A percentile compares a stretch with the other conserved stretches of the same genome.
phyloP scores from a whole-genome alignment of 2,888 invertebrate species.

The Drosophila helvetica region DNA sequence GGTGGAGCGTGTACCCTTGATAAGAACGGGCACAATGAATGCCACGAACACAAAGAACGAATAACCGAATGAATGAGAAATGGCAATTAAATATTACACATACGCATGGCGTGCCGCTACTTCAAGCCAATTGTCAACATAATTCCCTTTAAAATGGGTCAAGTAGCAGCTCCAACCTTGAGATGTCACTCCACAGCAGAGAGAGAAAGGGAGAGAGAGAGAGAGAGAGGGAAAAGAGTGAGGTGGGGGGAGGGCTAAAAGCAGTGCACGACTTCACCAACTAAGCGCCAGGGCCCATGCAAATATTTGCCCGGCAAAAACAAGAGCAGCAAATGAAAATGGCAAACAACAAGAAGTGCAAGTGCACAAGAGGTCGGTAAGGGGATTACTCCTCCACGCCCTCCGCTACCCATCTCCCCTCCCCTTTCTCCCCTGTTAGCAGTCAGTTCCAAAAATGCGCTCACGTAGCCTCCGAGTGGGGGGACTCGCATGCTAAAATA shows the following conservation, averaged over 20 bases:
- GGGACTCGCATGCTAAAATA: slow-evolving; percentile 25
- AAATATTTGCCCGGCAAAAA: slow-evolving; percentile 35
- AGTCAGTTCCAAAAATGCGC: slow-evolving; percentile 35
- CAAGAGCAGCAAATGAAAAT: slow-evolving; percentile 39
- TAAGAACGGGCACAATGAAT: neutral
- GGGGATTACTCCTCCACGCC: slow-evolving; percentile 3
- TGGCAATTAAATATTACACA: slow-evolving; percentile 54
- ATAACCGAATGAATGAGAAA: slow-evolving; percentile 1
- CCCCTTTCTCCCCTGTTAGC: slow-evolving; percentile 14
- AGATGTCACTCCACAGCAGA: neutral
- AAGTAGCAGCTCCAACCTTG: slow-evolving; percentile 16
- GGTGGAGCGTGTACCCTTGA: slow-evolving; percentile 8
- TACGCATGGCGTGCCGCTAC: slow-evolving; percentile 33
- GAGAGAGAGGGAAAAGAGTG: neutral
- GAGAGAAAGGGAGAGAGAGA: neutral
- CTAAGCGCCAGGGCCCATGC: slow-evolving; percentile 24
- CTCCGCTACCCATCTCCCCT: neutral
- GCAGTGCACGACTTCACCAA: slow-evolving; percentile 20
- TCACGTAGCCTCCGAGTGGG: slow-evolving; percentile 31
- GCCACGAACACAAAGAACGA: slow-evolving; percentile 8
- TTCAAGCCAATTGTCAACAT: neutral
- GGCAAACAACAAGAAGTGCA: slow-evolving; percentile 28
- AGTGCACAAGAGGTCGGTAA: neutral
- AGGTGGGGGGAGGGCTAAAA: neutral
- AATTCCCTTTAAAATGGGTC: neutral